A percentile compares a stretch with the other conserved stretches of the same genome.
Conservation (phyloP, 1,140 invertebrate species). For the Polyergus mexicanus region DNA sequence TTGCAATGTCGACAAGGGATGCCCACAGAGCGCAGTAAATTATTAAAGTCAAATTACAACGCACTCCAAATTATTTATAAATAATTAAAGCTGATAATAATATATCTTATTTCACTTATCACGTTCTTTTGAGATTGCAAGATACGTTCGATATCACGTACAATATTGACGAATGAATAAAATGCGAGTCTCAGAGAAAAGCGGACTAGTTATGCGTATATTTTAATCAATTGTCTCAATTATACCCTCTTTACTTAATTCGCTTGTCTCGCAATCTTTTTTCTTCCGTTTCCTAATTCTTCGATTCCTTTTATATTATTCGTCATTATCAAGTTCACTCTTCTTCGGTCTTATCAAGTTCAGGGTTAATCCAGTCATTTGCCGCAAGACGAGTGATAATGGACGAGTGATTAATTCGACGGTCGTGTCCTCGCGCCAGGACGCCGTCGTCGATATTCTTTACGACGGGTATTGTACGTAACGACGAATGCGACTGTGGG, state of each 20-base stretch:
- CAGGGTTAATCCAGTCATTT: constrained; percentile 10
- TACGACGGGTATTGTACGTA: constrained; percentile 40
- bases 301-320: not conserved
- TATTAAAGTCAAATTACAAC: constrained; percentile 34
- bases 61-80: constrained; percentile 29
- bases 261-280: not conserved
- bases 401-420: constrained; percentile 45
- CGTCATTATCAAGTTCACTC: not conserved
- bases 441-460: constrained; percentile 38
- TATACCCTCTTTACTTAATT: not conserved
- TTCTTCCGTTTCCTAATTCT: not conserved
- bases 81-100: constrained; percentile 13
- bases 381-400: constrained; percentile 13
- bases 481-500: not conserved
- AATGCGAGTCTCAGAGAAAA: not conserved
- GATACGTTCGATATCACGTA: not conserved
- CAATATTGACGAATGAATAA: constrained; percentile 8
- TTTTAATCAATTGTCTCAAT: not conserved
- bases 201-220: not conserved
- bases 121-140: not conserved
- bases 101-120: not conserved
- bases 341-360: constrained; percentile 1
- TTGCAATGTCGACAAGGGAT: constrained; percentile 22
- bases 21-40: constrained; percentile 17
- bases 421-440: not conserved